A percentile compares a stretch with the other conserved stretches of the same genome.
phyloP scores from a whole-genome alignment of 2,113 vertebrate species.

The Chrysemys picta region DNA sequence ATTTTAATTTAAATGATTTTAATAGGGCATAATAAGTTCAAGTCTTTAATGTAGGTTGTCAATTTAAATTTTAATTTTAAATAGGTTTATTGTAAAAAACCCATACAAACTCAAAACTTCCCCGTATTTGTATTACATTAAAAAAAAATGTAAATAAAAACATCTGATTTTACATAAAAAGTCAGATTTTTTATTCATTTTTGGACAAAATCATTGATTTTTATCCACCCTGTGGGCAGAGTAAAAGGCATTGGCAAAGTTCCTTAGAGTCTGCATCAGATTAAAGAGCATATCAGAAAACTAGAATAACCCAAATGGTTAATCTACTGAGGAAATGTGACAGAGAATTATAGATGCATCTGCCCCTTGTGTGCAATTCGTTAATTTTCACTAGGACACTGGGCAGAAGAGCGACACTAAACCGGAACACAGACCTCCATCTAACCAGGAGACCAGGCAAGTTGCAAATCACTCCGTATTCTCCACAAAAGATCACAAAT shows the following conservation, averaged over 20 bases:
- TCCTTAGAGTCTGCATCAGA: neutral
- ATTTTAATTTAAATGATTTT: neutral
- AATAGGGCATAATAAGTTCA: neutral
- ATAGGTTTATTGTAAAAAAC: too few species aligned
- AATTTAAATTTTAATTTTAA: too few species aligned
- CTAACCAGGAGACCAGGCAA: neutral
- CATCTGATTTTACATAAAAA: too few species aligned
- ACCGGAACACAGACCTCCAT: too few species aligned
- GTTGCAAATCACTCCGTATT: neutral
- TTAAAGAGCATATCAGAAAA: neutral
- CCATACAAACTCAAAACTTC: too few species aligned
- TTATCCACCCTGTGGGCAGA: too few species aligned
- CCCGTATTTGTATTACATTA: too few species aligned
- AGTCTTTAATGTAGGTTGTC: too few species aligned
- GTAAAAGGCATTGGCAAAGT: neutral
- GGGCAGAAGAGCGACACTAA: too few species aligned
- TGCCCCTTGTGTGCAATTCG: neutral
- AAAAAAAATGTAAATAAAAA: too few species aligned
- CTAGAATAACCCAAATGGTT: neutral
- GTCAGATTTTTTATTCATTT: too few species aligned
- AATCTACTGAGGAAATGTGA: neutral
- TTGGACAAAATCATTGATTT: too few species aligned
- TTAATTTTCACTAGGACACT: neutral
- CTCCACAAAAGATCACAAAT: neutral
- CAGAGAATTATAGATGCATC: neutral